These are phyloP conservation scores for Bursaphelenchus mucronatus DNA, from an alignment of 1,140 invertebrate genomes.

Conservation along the genomic window DNA sequence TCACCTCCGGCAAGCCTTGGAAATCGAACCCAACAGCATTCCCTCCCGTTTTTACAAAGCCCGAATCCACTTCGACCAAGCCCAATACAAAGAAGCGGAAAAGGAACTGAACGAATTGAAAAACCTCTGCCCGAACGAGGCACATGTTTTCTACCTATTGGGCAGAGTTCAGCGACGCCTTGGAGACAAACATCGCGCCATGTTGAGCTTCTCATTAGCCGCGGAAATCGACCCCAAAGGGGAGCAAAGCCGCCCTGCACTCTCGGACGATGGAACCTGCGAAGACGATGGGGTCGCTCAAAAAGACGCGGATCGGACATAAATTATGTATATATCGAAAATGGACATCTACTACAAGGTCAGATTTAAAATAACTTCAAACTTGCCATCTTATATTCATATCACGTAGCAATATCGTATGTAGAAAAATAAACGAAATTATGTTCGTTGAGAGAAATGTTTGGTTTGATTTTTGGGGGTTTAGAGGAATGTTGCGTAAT, in stretches of 20 bases:
- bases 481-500: too few species aligned
- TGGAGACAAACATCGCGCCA: constrained; percentile 87
- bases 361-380: too few species aligned
- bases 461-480: too few species aligned
- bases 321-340: too few species aligned
- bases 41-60: constrained; percentile 94
- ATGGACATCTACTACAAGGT: too few species aligned
- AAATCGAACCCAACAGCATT: constrained; percentile 82
- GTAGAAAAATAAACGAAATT: too few species aligned
- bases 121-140: constrained; percentile 93
- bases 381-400: too few species aligned
- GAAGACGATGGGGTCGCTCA: constrained; percentile 39
- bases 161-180: constrained; percentile 92
- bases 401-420: too few species aligned
- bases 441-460: too few species aligned
- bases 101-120: constrained; percentile 89
- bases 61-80: constrained; percentile 83
- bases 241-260: constrained; percentile 48
- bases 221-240: constrained; percentile 87
- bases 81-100: constrained; percentile 83
- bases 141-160: constrained; percentile 94
- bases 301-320: constrained; percentile 2
- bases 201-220: constrained; percentile 98
- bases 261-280: constrained; percentile 37
- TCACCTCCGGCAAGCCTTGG: constrained; percentile 81